Evolutionary conservation across 2,113 vertebrate genomes (phyloP), one percentile per base, ranked within the genome.

Genomic region (Lepus americanus): DNA sequence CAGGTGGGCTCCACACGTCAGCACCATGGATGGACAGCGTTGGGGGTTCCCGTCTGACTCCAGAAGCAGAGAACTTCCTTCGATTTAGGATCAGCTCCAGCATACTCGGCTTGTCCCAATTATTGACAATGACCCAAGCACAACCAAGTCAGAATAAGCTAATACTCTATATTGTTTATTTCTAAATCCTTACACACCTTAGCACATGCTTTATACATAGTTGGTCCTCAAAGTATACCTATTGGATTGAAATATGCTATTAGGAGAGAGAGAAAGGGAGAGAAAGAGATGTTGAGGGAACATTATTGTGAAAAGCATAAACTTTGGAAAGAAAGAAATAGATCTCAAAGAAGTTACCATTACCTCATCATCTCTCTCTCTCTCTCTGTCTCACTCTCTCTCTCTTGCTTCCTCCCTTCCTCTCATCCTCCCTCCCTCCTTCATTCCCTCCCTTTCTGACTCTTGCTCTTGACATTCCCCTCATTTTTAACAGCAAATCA

Each of bases 401-500:
- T 31, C 36, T 44, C 23, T 14, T 36, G 66, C 20, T 72, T 17
- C 31, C 59, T 31, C 70, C 31, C 49, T 44, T 9, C 61, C 9
- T 31, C 20, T 66, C 29, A 29, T 12, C 22, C 63, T 8, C 23
- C 59, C 36, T 16, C 10, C 5, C 44, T 53, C 6, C 25, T 25
- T 89, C 5, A 72, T 17, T 83, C 23, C 53, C 29, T 36, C 19
- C 22, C 53, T 8, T 22, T 67, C 36, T 16, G 8, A 4, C 44
- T 53, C 5, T 31, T 25, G 86, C 7, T 83, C 31, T 82, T 36
- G 33, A 81, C 14, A 69, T 53, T 44, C 51, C 81, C 29, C 31
- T 83, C 77, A 53, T 92, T 69, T 96, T 94, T 87, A 94, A 87
- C 92, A 74, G 93, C 64, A 94, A 94, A 89, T 72, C 53, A 93